phyloP scores from a whole-genome alignment of 2,888 invertebrate species.

The Euproctis similis region DNA sequence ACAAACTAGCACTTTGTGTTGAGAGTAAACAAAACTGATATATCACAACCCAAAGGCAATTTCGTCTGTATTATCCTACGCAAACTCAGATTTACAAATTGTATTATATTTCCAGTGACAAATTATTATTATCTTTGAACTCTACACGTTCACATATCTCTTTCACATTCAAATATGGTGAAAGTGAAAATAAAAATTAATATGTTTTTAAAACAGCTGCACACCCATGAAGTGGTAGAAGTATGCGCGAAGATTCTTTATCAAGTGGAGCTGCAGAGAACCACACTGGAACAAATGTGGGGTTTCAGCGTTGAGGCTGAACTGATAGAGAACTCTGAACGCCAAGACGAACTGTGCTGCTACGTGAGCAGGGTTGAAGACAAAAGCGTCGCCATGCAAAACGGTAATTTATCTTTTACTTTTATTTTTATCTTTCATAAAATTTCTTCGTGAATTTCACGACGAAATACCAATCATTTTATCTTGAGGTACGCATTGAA shows the following conservation, averaged over 20 bases:
- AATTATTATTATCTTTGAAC: too few species aligned
- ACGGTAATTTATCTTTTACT: conserved; percentile 80
- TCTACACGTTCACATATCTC: too few species aligned
- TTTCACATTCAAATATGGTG: too few species aligned
- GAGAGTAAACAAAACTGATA: too few species aligned
- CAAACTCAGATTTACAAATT: too few species aligned
- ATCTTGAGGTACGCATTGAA: too few species aligned
- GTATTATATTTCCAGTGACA: too few species aligned
- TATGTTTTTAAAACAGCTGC: conserved; percentile 80
- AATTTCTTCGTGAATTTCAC: background rate
- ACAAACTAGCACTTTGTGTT: conserved; percentile 29
- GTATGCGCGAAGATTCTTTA: conserved; percentile 97
- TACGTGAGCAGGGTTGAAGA: conserved; percentile 97
- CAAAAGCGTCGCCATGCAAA: conserved; percentile 96
- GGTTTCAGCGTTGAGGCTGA: conserved; percentile 98
- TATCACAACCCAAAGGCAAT: too few species aligned
- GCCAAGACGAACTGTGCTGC: conserved; percentile 97
- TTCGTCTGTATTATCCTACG: too few species aligned
- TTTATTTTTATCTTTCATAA: conserved; percentile 11
- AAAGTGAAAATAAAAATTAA: conserved; percentile 1
- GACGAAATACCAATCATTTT: too few species aligned
- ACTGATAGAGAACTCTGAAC: conserved; percentile 95
- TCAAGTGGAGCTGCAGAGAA: conserved; percentile 94
- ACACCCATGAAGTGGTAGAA: conserved; percentile 95
- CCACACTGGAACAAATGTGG: conserved; percentile 96